Conservation (phyloP, 2,797 vertebrate genomes). For the Hafferia zeledoni region DNA sequence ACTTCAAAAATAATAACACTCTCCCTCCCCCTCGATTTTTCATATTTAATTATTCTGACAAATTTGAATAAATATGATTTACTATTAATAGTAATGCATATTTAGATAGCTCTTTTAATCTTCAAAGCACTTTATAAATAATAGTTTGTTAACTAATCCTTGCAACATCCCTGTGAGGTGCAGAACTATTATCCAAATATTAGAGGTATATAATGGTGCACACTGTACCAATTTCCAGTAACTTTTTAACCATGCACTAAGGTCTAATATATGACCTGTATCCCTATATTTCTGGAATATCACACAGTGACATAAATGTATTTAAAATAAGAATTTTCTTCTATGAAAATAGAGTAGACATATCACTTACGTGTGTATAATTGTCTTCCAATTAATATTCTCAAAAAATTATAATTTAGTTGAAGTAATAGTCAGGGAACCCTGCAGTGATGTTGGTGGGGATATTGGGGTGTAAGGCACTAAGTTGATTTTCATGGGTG, state of each 20-base stretch:
- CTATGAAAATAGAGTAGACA: not conserved
- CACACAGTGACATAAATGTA: not conserved
- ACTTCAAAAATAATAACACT: not conserved
- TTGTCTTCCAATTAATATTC: not conserved
- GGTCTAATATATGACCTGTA: not conserved
- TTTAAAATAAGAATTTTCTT: not conserved
- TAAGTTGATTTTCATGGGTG: not conserved
- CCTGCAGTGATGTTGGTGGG: not conserved
- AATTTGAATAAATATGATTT: constrained; percentile 54
- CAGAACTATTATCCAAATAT: constrained; percentile 18
- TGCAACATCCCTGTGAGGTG: not conserved
- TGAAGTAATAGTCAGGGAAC: not conserved
- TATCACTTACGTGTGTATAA: not conserved
- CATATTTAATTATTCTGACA: constrained; percentile 14
- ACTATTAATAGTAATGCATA: not conserved
- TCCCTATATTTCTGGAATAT: not conserved
- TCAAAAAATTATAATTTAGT: not conserved
- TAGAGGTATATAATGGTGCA: not conserved
- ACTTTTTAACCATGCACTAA: not conserved
- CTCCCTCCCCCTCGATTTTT: not conserved
- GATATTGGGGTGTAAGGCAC: not conserved
- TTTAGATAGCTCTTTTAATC: constrained; percentile 31
- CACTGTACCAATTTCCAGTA: not conserved
- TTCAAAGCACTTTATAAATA: constrained; percentile 46
- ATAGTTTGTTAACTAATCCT: constrained; percentile 27